Evolutionary conservation across 2,888 invertebrate species (phyloP).

Genomic region (Dryobotodes eremita): DNA sequence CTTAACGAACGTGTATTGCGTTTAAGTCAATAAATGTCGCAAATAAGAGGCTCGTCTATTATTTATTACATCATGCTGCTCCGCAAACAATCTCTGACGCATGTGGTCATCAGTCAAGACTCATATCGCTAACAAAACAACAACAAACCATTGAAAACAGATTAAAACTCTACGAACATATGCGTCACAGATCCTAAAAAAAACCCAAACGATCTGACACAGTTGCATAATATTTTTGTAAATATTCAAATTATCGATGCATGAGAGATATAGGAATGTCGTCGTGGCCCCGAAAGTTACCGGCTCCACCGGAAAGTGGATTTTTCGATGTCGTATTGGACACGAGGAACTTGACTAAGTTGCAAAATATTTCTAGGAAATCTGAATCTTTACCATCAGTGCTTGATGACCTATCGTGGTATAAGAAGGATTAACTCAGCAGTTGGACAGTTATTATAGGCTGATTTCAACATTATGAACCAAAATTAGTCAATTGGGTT

Average conservation of each 20-base stretch:
- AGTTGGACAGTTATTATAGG: no score
- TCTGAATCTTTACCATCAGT: not conserved
- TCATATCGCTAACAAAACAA: slow-evolving; percentile 27
- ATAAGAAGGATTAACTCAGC: not conserved
- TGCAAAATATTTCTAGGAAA: slow-evolving; percentile 14
- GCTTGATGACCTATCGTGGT: not conserved
- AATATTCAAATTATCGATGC: slow-evolving; percentile 12
- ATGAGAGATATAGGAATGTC: slow-evolving; percentile 29
- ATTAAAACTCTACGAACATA: slow-evolving; percentile 36
- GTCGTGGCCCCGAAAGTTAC: slow-evolving; percentile 7
- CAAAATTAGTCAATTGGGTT: not conserved
- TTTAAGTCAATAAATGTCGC: not conserved
- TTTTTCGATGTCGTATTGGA: slow-evolving; percentile 21
- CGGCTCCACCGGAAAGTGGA: slow-evolving; percentile 2
- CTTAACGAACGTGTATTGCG: not conserved
- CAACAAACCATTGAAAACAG: slow-evolving; percentile 41
- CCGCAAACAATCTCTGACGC: slow-evolving; percentile 27
- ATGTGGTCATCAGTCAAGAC: not conserved
- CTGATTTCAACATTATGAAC: not conserved
- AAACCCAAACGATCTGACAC: slow-evolving; percentile 8
- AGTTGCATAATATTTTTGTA: slow-evolving; percentile 41
- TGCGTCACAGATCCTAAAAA: not conserved
- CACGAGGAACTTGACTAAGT: no score
- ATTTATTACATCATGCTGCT: slow-evolving; percentile 25
- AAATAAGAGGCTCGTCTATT: slow-evolving; percentile 29